Evolutionary conservation across 2,797 vertebrate species (phyloP), one percentile per base, ranked within the genome.

Genomic region (Liasis olivaceus): DNA sequence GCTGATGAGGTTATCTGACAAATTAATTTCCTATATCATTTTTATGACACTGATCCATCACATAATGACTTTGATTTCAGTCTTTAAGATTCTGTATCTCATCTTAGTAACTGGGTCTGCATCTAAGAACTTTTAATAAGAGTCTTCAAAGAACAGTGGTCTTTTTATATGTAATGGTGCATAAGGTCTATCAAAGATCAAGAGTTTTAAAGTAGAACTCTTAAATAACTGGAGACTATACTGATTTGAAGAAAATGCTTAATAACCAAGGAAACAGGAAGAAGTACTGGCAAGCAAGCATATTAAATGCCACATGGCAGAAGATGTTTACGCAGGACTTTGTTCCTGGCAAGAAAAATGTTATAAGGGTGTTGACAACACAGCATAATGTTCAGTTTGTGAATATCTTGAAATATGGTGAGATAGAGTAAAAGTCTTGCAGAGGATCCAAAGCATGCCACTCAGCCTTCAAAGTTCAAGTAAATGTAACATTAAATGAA

Each of bases 311-410:
- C 91, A 94, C 0, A 91, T 2, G 13, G 36, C 42, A 95, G 93
- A 94, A 89, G 92, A 87, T 92, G 20, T 89, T 89, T 93, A 88
- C 85, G 51, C 66, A 90, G 95, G n/a, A 91, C 0, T 94, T 0
- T 63, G 22, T 60, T 87, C 92, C 92, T 88, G 85, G 92, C 91
- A 92, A 92, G 47, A 84, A 91, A 95, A 87, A 95, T 95, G 88
- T 89, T 89, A 91, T 0, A 93, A 36, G 72, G 66, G 60, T 12
- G 28, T 94, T 90, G 17, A 60, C 20, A 92, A 94, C 51, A 89
- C 24, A 94, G 77, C 0, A 0, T 63, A 94, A 63, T 89, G 93
- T 84, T 94, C 58, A 54, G 0, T 54, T 85, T 89, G 17, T 31
- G 89, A 93, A 77, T 87, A 42, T 86, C 0, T 88, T 89, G 22